phyloP scores from a whole-genome alignment of 2,113 vertebrate genomes.

The Deroptyus accipitrinus region DNA sequence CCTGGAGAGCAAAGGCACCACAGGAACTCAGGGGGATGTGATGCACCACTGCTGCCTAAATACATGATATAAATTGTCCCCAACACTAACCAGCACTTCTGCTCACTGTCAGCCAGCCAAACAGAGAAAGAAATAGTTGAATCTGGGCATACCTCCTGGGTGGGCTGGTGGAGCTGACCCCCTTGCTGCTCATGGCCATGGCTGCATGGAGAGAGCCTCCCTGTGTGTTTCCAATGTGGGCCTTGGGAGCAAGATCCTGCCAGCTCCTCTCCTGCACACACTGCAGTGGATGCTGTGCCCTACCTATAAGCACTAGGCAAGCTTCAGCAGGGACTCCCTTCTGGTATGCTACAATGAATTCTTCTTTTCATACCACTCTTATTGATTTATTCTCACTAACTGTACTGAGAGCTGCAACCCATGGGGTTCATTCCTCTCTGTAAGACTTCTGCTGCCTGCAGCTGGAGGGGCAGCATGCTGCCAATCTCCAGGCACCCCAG shows the following conservation, averaged over 20 bases:
- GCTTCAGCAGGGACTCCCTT: background rate
- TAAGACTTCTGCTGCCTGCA: background rate
- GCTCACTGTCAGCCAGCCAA: background rate
- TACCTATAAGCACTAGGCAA: background rate
- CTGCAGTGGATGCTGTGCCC: background rate
- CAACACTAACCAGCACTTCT: background rate
- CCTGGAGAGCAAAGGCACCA: background rate
- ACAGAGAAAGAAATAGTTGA: background rate
- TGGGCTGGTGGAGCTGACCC: background rate
- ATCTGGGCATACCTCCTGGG: background rate
- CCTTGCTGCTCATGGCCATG: rapidly evolving
- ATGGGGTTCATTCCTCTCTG: rapidly evolving
- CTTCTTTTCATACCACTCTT: background rate
- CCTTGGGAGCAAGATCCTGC: background rate
- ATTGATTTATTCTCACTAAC: background rate
- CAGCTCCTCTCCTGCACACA: rapidly evolving
- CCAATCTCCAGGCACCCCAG: background rate
- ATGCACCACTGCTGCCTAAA: background rate
- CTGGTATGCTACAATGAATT: rapidly evolving
- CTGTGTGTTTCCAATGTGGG: rapidly evolving
- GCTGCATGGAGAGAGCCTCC: rapidly evolving
- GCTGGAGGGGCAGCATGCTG: background rate
- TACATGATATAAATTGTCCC: background rate
- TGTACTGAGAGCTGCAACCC: background rate
- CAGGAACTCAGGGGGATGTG: rapidly evolving